Conservation (phyloP, 2,113 vertebrate genomes). For the Choloepus hoffmanni region DNA sequence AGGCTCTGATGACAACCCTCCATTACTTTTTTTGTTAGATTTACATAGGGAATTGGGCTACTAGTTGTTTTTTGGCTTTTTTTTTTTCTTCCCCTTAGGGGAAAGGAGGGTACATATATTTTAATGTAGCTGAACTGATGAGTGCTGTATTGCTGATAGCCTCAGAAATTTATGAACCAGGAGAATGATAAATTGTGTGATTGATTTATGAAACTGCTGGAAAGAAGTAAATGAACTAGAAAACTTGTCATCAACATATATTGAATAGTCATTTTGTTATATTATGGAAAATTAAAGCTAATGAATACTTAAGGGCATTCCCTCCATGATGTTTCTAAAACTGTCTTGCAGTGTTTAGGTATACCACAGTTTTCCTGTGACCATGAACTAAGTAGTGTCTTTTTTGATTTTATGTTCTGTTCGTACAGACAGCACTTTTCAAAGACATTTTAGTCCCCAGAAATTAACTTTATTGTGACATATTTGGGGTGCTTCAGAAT, state of each 20-base stretch:
- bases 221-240: slow-evolving; percentile 66
- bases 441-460: slow-evolving; percentile 26
- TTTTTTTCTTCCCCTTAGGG: neutral
- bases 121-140: slow-evolving; percentile 64
- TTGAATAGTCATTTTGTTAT: slow-evolving; percentile 72
- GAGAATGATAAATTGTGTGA: slow-evolving; percentile 63
- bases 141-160: slow-evolving; percentile 58
- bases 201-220: slow-evolving; percentile 65
- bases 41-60: slow-evolving; percentile 21
- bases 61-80: slow-evolving; percentile 46
- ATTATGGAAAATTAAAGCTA: slow-evolving; percentile 50
- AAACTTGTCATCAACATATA: slow-evolving; percentile 59
- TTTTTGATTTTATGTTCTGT: slow-evolving; percentile 60
- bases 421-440: slow-evolving; percentile 48
- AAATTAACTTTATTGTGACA: slow-evolving; percentile 51
- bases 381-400: slow-evolving; percentile 55
- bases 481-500: slow-evolving; percentile 55
- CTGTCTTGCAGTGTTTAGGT: slow-evolving; percentile 18
- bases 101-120: neutral
- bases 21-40: slow-evolving; percentile 56
- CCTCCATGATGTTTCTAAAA: slow-evolving; percentile 55
- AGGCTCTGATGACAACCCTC: neutral
- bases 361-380: slow-evolving; percentile 64
- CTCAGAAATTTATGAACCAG: slow-evolving; percentile 67
- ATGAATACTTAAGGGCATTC: slow-evolving; percentile 55